Evolutionary conservation across 2,113 vertebrate genomes (phyloP), one percentile per base, ranked within the genome.

Genomic region (Sialia sialis): DNA sequence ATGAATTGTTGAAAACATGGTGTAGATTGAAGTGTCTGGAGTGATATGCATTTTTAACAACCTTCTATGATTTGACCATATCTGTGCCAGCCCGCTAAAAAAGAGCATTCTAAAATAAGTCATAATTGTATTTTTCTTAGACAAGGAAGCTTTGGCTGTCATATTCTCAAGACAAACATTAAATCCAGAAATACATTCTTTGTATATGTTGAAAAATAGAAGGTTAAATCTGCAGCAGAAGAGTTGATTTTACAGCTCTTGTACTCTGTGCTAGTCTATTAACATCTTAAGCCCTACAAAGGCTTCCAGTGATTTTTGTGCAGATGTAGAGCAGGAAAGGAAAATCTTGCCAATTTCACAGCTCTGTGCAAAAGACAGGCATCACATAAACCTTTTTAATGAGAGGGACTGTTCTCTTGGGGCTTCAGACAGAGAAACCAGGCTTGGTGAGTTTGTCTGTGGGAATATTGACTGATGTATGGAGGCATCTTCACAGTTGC

Each of bases 41-140:
- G 18, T 46, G 55, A 78, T 52, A 74, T 12, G 13, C 39, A 95
- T 69, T 87, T 95, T 94, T 96, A 92, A 91, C 52, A 95, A 1
- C 30, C 19, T 79, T 43, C 60, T 79, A 55, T 75, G 67, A 54
- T 48, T 70, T 58, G 25, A 76, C 76, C 49, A 16, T 69, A 51
- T 58, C 46, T 86, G 18, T 90, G 89, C 58, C 43, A 82, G 83
- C n/a, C 38, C 22, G 36, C 73, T 89, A 63, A 74, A 76, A 89
- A 82, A 69, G 22, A 75, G 56, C 63, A 84, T 78, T 95, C 80
- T 89, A 56, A 77, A 27, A 49, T 25, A 43, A 85, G n/a, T 51
- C 32, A 30, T 88, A 90, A 92, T 48, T 76, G 17, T 77, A 46
- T 86, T 95, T 88, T 91, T 80, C 83, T 78, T 75, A 43, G 66